Evolutionary conservation across 23 tunicate species (phyloP).

Genomic region (Phallusia fumigata): DNA sequence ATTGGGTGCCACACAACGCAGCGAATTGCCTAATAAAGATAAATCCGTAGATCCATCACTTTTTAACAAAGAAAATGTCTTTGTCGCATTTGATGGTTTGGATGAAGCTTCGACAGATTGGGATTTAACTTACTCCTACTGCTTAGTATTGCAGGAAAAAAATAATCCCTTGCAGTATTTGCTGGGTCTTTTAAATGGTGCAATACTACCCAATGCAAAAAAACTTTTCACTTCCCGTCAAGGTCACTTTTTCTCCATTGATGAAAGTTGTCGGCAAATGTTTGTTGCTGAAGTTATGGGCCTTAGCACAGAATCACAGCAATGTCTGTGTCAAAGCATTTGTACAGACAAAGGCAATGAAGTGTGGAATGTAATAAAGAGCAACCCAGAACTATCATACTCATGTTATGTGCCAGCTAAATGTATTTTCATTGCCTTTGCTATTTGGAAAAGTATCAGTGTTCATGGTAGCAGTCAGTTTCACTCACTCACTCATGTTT

Average conservation of each 20-base stretch:
- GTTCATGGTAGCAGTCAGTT: background rate
- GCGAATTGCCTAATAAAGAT: background rate
- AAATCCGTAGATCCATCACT: background rate
- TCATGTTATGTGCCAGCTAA: slow-evolving; percentile 3
- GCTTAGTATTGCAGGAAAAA: too few species aligned
- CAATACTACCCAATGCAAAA: background rate
- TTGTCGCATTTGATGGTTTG: background rate
- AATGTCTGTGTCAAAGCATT: background rate
- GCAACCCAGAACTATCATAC: background rate
- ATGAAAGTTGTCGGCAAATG: background rate
- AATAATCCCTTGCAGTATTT: background rate
- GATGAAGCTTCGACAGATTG: background rate
- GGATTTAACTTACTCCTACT: background rate
- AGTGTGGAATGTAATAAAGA: background rate
- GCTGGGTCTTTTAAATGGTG: background rate
- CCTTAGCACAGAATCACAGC: background rate
- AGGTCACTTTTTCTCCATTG: background rate
- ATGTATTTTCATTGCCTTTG: background rate
- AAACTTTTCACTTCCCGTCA: background rate
- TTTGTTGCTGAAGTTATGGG: slow-evolving; percentile 1
- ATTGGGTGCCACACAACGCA: background rate
- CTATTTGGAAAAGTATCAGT: background rate
- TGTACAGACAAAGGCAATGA: background rate
- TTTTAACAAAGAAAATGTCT: background rate
- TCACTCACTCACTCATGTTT: slow-evolving; percentile 1